Conservation (phyloP, 2,113 vertebrate species). For the Acrocephalus arundinaceus region DNA sequence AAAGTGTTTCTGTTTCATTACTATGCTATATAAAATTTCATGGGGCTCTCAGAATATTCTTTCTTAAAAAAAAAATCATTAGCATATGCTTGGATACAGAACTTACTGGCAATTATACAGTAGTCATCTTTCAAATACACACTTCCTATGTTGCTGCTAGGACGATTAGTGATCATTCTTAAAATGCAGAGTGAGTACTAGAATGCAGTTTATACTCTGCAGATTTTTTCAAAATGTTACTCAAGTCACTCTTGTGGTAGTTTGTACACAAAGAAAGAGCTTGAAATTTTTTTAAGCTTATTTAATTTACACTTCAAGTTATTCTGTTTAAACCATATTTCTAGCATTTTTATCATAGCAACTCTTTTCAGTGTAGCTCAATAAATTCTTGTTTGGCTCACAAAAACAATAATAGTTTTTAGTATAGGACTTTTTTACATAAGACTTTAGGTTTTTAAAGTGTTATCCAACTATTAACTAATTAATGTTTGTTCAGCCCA, state of each 20-base stretch:
- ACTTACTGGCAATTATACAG: conserved; percentile 68
- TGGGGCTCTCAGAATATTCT: conserved; percentile 57
- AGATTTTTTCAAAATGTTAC: background rate
- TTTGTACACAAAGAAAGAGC: background rate
- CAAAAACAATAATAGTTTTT: conserved; percentile 31
- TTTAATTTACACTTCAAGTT: conserved; percentile 48
- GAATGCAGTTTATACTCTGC: conserved; percentile 8
- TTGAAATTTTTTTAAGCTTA: conserved; percentile 5
- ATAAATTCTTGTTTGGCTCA: conserved; percentile 25
- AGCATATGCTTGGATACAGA: conserved; percentile 68
- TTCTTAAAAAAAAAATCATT: conserved; percentile 65
- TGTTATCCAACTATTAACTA: conserved; percentile 20
- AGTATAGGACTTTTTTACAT: background rate
- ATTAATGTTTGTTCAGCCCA: conserved; percentile 30
- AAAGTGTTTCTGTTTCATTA: conserved; percentile 74
- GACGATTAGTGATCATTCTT: conserved; percentile 34
- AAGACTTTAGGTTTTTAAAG: background rate
- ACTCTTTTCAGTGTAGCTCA: conserved; percentile 11
- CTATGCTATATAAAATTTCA: conserved; percentile 73
- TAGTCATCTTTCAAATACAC: conserved; percentile 66
- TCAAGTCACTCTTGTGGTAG: background rate
- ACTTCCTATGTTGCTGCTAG: conserved; percentile 59
- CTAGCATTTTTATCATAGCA: conserved; percentile 36
- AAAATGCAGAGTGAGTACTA: conserved; percentile 37
- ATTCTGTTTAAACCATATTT: conserved; percentile 47